Evolutionary conservation across 2,888 invertebrate genomes (phyloP), one percentile per base, ranked within the genome.

Genomic region (Autographa pulchrina): DNA sequence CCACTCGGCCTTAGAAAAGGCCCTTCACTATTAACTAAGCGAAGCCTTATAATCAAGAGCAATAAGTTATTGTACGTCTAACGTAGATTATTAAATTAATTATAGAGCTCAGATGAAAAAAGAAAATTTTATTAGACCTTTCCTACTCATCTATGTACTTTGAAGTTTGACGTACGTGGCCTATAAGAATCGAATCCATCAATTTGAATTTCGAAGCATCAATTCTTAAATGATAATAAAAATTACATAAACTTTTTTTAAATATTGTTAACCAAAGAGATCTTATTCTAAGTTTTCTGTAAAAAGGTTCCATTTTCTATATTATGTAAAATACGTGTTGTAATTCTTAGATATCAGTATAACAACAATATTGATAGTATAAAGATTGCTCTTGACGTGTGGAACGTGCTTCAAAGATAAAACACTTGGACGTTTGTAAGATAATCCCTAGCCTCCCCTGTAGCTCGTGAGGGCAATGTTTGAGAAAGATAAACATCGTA

Each of bases 11-110:
- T 7, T 48, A n/a, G n/a, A 48, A 48, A n/a, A n/a, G 14, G 48
- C n/a, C n/a, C 48, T n/a, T 48, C 48, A 48, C 48, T 48, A 48
- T n/a, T 48, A 48, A 48, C n/a, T 48, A n/a, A 48, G 48, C 48
- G 2, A 48, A 48, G n/a, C 16, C 48, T 48, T 48, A 38, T n/a
- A n/a, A 48, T 16, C n/a, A 48, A 48, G 48, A 48, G n/a, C n/a
- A n/a, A 48, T 48, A 48, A 48, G n/a, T 48, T 5, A 16, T n/a
- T 48, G 48, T n/a, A 48, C 48, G n/a, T n/a, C 0, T 6, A 48
- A n/a, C n/a, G 4, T n/a, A 48, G 48, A n/a, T n/a, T n/a, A 48
- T n/a, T n/a, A 16, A 48, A 48, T 48, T n/a, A 16, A 43, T 11
- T n/a, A n/a, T 48, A n/a, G n/a, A 48, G n/a, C 48, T n/a, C 5